These are phyloP conservation scores for Trichogramma pretiosum DNA, from an alignment of 1,140 invertebrate species.

Conservation along the genomic window DNA sequence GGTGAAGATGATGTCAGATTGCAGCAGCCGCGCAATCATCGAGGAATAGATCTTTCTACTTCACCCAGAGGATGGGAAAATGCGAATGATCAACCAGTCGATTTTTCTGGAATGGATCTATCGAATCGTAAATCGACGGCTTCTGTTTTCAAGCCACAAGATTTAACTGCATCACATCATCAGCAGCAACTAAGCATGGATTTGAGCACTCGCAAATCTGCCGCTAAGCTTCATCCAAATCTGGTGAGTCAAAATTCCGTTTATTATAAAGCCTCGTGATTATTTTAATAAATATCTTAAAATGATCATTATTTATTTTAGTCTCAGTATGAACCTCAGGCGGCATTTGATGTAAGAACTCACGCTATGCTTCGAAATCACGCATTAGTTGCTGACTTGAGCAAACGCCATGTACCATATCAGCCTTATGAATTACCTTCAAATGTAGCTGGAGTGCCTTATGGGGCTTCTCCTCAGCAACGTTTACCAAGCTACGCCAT, in stretches of 20 bases:
- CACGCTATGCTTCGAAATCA: conserved; percentile 40
- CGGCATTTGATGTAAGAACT: conserved; percentile 27
- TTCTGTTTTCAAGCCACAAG: conserved; percentile 23
- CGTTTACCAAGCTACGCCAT: conserved; percentile 39
- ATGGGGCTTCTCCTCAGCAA: conserved; percentile 31
- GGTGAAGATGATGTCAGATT: conserved; percentile 25
- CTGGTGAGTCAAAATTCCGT: conserved; percentile 12
- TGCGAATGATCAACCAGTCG: conserved; percentile 27
- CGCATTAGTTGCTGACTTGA: conserved; percentile 38
- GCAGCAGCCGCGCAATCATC: conserved; percentile 19
- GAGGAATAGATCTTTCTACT: conserved; percentile 38
- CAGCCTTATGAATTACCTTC: conserved; percentile 31
- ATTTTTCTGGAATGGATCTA: conserved; percentile 42
- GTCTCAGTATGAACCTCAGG: conserved; percentile 7
- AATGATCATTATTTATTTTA: not conserved
- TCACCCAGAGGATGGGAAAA: conserved; percentile 33
- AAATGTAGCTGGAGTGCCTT: conserved; percentile 16
- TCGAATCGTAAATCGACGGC: conserved; percentile 42
- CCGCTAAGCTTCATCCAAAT: conserved; percentile 27
- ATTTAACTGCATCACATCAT: conserved; percentile 1
- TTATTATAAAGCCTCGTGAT: no score
- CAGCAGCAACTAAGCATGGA: conserved; percentile 40
- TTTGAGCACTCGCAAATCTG: conserved; percentile 36
- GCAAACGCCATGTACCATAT: conserved; percentile 37
- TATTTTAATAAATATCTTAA: not conserved